Evolutionary conservation across 2,113 vertebrate genomes (phyloP).

Genomic region (Poeciliopsis retropinna): DNA sequence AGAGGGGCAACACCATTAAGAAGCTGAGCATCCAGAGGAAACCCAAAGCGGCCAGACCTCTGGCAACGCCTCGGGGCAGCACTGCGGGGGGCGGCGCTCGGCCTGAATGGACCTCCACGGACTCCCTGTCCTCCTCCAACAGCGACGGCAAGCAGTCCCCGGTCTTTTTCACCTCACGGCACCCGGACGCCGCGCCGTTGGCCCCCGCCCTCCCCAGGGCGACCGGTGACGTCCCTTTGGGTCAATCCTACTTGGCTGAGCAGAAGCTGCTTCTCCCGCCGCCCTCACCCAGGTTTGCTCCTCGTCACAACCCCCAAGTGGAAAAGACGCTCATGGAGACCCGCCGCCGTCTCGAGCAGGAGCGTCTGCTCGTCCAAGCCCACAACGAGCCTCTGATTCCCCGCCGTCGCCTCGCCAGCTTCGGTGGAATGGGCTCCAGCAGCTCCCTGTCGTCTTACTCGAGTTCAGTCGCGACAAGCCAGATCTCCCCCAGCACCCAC

Average conservation of each 20-base stretch:
- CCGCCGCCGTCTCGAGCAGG: conserved; percentile 90
- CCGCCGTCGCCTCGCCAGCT: conserved; percentile 92
- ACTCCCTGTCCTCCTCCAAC: conserved; percentile 92
- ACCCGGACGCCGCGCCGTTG: conserved; percentile 64
- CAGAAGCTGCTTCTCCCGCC: conserved; percentile 85
- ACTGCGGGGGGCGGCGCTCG: conserved; percentile 67
- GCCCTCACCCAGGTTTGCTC: conserved; percentile 85
- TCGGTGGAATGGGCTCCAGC: conserved; percentile 91
- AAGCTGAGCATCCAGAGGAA: conserved; percentile 92
- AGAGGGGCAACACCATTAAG: conserved; percentile 94
- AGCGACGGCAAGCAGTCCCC: conserved; percentile 91
- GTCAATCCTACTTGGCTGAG: conserved; percentile 80
- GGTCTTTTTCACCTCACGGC: conserved; percentile 74
- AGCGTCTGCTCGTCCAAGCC: conserved; percentile 88
- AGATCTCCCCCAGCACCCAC: conserved; percentile 77
- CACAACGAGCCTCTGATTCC: conserved; percentile 76
- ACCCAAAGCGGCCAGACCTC: conserved; percentile 77
- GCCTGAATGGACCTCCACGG: conserved; percentile 90
- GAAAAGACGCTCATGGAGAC: conserved; percentile 99
- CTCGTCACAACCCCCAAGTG: conserved; percentile 90
- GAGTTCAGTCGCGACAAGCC: conserved; percentile 80
- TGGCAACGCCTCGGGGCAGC: conserved; percentile 65
- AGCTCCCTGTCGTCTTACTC: conserved; percentile 91
- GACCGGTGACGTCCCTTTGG: conserved; percentile 76
- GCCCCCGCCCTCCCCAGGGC: conserved; percentile 66